phyloP scores from a whole-genome alignment of 2,113 vertebrate species.

The Turdus rufiventris region DNA sequence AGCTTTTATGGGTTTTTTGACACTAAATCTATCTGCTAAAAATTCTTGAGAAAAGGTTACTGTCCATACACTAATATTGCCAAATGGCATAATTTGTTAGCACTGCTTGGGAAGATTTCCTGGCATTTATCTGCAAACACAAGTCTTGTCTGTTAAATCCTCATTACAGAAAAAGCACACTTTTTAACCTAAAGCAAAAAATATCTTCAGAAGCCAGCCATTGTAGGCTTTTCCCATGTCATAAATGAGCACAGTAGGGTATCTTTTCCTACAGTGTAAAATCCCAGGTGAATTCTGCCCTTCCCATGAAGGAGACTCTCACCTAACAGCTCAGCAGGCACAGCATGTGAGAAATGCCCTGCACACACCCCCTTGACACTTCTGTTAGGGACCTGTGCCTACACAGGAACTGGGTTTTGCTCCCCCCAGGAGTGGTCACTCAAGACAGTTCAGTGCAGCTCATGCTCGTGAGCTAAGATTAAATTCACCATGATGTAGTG shows the following conservation, averaged over 20 bases:
- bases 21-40: constrained; percentile 49
- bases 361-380: background rate
- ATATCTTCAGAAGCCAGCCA: background rate
- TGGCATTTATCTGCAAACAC: constrained; percentile 15
- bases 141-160: constrained; percentile 24
- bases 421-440: background rate
- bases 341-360: rapidly evolving
- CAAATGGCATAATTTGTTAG: constrained; percentile 39
- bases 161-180: background rate
- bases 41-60: constrained; percentile 53
- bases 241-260: background rate
- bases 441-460: background rate
- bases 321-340: background rate
- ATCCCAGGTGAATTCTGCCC: background rate
- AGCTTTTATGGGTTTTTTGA: background rate
- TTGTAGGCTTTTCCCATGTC: background rate
- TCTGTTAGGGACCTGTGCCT: background rate
- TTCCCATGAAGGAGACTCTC: background rate
- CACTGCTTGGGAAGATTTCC: background rate
- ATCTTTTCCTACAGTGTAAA: background rate
- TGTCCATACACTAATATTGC: constrained; percentile 20
- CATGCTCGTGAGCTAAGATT: background rate
- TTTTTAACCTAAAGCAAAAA: background rate
- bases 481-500: background rate
- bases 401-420: rapidly evolving